These are phyloP conservation scores for Indri indri DNA, from an alignment of 2,113 vertebrate species.

Conservation along the genomic window DNA sequence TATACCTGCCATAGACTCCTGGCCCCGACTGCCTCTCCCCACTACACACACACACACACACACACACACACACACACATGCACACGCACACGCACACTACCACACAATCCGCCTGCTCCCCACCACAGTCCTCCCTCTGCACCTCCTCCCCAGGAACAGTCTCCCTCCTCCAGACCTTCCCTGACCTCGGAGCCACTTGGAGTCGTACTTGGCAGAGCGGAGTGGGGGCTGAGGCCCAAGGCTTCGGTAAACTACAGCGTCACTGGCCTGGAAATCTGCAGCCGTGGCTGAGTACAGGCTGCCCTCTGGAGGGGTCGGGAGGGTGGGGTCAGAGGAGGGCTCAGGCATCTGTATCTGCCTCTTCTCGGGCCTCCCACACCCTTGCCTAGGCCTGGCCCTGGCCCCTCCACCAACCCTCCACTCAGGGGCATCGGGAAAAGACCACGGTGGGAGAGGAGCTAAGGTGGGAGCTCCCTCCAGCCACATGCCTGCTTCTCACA, in stretches of 20 bases:
- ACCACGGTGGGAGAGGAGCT: not conserved
- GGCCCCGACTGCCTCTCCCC: rapidly evolving
- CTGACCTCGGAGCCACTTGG: slow-evolving; percentile 96
- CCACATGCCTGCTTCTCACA: not conserved
- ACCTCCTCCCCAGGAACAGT: not conserved
- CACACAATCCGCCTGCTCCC: not conserved
- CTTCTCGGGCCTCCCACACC: not conserved
- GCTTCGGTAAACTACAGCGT: slow-evolving; percentile 94
- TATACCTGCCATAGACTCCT: not conserved
- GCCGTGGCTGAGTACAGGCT: slow-evolving; percentile 95
- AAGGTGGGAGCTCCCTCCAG: not conserved
- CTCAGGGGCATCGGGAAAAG: not conserved
- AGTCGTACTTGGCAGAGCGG: slow-evolving; percentile 95
- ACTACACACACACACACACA: too few relatives aligned
- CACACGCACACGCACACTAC: too few relatives aligned
- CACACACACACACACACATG: too few relatives aligned
- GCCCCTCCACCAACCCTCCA: not conserved
- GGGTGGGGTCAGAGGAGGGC: not conserved
- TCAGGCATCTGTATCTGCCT: not conserved
- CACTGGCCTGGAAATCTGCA: slow-evolving; percentile 95
- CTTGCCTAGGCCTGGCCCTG: not conserved
- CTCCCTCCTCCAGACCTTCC: not conserved
- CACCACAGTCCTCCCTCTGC: not conserved
- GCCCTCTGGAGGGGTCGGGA: slow-evolving; percentile 83
- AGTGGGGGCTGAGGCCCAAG: slow-evolving; percentile 88